phyloP scores from a whole-genome alignment of 1,140 invertebrate species.

The Berghia stephanieae region DNA sequence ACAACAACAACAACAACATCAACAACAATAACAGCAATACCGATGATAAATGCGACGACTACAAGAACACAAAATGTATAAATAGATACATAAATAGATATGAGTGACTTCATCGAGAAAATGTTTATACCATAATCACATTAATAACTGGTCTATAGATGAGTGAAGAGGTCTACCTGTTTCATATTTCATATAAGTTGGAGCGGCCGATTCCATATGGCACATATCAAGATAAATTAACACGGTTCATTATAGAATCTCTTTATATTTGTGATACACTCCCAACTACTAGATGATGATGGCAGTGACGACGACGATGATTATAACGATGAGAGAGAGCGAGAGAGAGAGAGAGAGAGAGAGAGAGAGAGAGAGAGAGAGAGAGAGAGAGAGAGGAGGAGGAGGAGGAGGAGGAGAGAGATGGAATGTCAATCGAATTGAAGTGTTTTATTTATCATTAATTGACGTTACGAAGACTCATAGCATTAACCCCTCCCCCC shows the following conservation, averaged over 20 bases:
- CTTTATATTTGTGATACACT: not conserved
- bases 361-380: conserved; percentile 17
- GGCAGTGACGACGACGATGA: not conserved
- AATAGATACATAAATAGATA: too few relatives aligned
- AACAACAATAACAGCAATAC: too few relatives aligned
- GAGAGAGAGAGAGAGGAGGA: not conserved
- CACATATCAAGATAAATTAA: not conserved
- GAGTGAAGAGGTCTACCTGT: not conserved
- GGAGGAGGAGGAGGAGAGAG: conserved; percentile 1
- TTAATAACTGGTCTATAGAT: too few relatives aligned
- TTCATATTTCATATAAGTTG: not conserved
- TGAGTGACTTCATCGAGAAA: too few relatives aligned
- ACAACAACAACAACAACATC: too few relatives aligned
- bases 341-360: conserved; percentile 23
- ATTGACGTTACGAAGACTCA: not conserved
- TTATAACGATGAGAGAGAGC: not conserved
- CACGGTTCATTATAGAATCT: not conserved
- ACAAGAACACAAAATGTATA: too few relatives aligned
- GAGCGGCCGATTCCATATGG: not conserved
- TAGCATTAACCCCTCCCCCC: not conserved
- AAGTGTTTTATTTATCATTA: not conserved
- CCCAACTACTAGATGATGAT: not conserved
- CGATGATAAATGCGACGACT: too few relatives aligned
- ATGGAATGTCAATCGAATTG: not conserved
- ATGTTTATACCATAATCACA: too few relatives aligned